Conservation (phyloP, 2,888 invertebrate species). For the Cetonia aurata region DNA sequence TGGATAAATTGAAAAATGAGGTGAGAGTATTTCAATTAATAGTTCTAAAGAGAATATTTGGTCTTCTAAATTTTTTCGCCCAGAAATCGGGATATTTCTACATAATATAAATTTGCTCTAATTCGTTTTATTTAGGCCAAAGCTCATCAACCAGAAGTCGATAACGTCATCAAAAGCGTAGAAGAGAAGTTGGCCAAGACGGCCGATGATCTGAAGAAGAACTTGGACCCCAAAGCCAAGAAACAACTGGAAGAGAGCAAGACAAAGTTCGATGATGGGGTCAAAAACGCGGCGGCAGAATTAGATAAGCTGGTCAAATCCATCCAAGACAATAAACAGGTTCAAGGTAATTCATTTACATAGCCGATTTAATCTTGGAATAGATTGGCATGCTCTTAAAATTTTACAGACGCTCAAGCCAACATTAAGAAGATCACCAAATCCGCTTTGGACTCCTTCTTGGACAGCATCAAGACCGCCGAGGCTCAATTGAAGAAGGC, state of each 20-base stretch:
- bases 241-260: slow-evolving; percentile 60
- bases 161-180: slow-evolving; percentile 58
- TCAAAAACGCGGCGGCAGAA: slow-evolving; percentile 59
- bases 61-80: no score
- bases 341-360: slow-evolving; percentile 52
- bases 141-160: slow-evolving; percentile 56
- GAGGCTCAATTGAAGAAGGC: slow-evolving; percentile 48
- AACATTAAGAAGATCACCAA: slow-evolving; percentile 49
- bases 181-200: slow-evolving; percentile 57
- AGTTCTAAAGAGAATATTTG: no score
- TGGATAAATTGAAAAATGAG: slow-evolving; percentile 59
- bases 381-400: no score
- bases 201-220: slow-evolving; percentile 55
- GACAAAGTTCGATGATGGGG: slow-evolving; percentile 57
- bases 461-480: slow-evolving; percentile 48
- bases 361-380: no score
- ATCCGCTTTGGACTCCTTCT: slow-evolving; percentile 51
- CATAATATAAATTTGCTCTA: no score
- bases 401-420: slow-evolving; percentile 45
- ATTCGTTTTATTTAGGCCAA: slow-evolving; percentile 43
- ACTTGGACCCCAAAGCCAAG: slow-evolving; percentile 60
- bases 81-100: no score
- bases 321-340: slow-evolving; percentile 57
- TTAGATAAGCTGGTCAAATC: slow-evolving; percentile 60
- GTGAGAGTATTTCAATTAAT: no score